Conservation (phyloP, 1,140 invertebrate species). For the Heterodera schachtii region DNA sequence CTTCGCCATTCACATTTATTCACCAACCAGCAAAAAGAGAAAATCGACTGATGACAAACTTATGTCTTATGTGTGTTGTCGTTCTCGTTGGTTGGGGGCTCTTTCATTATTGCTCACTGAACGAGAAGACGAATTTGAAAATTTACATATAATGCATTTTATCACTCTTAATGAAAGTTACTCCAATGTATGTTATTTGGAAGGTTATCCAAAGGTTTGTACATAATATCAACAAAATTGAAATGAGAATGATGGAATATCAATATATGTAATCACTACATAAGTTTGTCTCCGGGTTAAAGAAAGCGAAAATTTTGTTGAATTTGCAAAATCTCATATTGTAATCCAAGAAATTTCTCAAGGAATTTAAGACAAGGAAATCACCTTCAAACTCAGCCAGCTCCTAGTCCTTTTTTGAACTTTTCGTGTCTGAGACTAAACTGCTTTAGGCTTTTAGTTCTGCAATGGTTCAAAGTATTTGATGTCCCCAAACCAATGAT, state of each 20-base stretch:
- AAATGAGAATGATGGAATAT: neutral
- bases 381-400: neutral
- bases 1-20: neutral
- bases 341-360: neutral
- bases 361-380: neutral
- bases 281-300: too few relatives aligned
- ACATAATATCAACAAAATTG: neutral
- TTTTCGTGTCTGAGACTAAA: too few relatives aligned
- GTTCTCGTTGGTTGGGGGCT: neutral
- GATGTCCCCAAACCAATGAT: too few relatives aligned
- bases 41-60: slow-evolving; percentile 3
- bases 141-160: neutral
- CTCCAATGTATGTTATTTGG: neutral
- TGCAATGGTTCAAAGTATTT: too few relatives aligned
- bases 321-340: neutral
- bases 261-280: neutral
- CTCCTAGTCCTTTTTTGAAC: too few relatives aligned
- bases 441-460: too few relatives aligned
- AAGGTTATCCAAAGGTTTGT: neutral
- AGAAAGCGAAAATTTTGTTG: neutral
- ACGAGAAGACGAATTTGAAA: neutral
- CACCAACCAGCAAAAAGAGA: neutral
- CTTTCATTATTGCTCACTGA: neutral
- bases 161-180: neutral
- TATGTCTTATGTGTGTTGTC: neutral